Conservation (phyloP, 2,113 vertebrate species). For the Oenanthe oenanthe region DNA sequence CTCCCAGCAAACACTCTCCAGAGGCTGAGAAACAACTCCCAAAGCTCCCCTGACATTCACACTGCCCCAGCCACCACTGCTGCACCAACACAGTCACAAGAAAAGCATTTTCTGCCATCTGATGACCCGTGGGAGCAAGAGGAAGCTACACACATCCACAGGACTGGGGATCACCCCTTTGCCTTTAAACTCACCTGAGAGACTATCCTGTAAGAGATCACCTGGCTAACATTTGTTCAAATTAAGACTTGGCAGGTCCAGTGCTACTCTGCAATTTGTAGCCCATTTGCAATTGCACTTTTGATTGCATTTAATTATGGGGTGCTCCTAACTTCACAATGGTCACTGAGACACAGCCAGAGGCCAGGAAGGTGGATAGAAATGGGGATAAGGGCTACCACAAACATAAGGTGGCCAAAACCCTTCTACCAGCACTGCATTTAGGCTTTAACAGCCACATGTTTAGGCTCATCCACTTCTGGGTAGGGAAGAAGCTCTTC, state of each 20-base stretch:
- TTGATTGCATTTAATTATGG: background rate
- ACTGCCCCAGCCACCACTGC: background rate
- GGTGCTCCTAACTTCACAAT: background rate
- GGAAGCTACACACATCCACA: background rate
- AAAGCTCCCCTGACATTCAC: accelerated
- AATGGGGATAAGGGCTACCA: background rate
- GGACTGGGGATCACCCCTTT: background rate
- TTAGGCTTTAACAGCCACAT: background rate
- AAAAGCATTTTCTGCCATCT: background rate
- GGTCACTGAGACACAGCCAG: background rate
- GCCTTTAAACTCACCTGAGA: background rate
- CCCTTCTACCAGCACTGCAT: background rate
- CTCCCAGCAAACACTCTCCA: background rate
- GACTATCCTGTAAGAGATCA: background rate
- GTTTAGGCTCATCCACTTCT: background rate
- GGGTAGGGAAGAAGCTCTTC: background rate
- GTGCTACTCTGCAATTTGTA: background rate
- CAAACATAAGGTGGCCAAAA: background rate
- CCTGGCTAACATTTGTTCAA: background rate
- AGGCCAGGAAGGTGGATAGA: background rate
- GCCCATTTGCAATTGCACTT: background rate
- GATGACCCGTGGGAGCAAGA: background rate
- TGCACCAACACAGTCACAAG: background rate
- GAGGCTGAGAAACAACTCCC: background rate
- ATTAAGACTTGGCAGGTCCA: background rate